Evolutionary conservation across 2,888 invertebrate genomes (phyloP).

Genomic region (Alloscopus bannaensis): DNA sequence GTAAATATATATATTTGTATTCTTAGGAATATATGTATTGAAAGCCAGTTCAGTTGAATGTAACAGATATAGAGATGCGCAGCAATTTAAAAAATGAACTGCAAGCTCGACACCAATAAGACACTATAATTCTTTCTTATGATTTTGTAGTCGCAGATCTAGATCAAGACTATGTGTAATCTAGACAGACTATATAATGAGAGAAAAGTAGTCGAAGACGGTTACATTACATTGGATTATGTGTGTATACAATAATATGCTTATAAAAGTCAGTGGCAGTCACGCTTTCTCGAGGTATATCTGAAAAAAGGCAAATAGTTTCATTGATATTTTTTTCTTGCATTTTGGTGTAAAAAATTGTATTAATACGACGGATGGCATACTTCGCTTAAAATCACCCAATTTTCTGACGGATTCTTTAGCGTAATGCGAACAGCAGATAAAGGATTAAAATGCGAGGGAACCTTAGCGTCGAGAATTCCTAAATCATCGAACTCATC

Average conservation of each 20-base stretch:
- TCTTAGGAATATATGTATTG: constrained; percentile 14
- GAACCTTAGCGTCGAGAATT: constrained; percentile 84
- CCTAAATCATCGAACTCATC: constrained; percentile 88
- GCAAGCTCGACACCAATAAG: constrained; percentile 61
- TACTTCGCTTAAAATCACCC: constrained; percentile 95
- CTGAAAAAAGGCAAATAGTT: constrained; percentile 13
- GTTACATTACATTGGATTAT: too few relatives aligned
- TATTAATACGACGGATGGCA: too few relatives aligned
- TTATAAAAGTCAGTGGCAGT: constrained; percentile 32
- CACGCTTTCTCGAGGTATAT: constrained; percentile 53
- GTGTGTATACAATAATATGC: not conserved
- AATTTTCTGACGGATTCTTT: constrained; percentile 87
- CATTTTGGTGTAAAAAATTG: not conserved
- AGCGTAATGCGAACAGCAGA: constrained; percentile 85
- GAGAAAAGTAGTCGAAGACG: too few relatives aligned
- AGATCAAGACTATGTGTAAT: too few relatives aligned
- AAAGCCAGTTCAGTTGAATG: constrained; percentile 52
- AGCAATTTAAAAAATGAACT: constrained; percentile 34
- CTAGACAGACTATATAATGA: not conserved
- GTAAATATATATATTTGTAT: constrained; percentile 26
- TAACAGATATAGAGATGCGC: constrained; percentile 48
- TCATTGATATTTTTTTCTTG: not conserved
- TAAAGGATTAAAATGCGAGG: constrained; percentile 82
- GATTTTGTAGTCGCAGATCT: constrained; percentile 8
- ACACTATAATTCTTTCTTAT: constrained; percentile 54